These are phyloP conservation scores for Stratiomys singularior DNA, from an alignment of 2,888 invertebrate genomes.

Conservation along the genomic window DNA sequence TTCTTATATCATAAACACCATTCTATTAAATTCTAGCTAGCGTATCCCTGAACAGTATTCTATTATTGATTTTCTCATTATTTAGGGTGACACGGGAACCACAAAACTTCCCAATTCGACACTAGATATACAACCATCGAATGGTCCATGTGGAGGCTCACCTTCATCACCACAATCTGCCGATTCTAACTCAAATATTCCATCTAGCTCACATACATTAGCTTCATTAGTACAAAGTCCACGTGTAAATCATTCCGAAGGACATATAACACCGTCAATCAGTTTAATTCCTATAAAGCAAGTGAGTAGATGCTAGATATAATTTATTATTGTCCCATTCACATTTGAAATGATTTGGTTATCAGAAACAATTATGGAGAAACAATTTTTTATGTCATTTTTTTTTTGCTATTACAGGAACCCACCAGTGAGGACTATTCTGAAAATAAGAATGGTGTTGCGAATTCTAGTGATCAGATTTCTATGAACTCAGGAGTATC, in stretches of 20 bases:
- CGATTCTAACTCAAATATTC: slow-evolving; percentile 79
- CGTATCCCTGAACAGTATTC: too few species aligned
- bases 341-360: too few species aligned
- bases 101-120: slow-evolving; percentile 50
- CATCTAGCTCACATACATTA: slow-evolving; percentile 73
- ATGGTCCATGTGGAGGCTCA: slow-evolving; percentile 58
- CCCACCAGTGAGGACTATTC: slow-evolving; percentile 56
- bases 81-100: slow-evolving; percentile 56
- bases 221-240: slow-evolving; percentile 52
- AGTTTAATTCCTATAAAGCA: slow-evolving; percentile 88
- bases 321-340: neutral
- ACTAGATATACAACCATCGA: slow-evolving; percentile 53
- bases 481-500: slow-evolving; percentile 65
- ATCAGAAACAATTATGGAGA: too few species aligned
- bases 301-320: slow-evolving; percentile 62
- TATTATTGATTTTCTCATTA: neutral
- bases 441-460: slow-evolving; percentile 60
- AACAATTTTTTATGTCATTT: neutral
- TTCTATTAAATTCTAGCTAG: too few species aligned
- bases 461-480: slow-evolving; percentile 54
- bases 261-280: slow-evolving; percentile 82
- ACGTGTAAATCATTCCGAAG: slow-evolving; percentile 62
- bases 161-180: slow-evolving; percentile 84
- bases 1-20: too few species aligned
- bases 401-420: slow-evolving; percentile 51